phyloP scores from a whole-genome alignment of 2,113 vertebrate genomes.

The Scopus umbretta region DNA sequence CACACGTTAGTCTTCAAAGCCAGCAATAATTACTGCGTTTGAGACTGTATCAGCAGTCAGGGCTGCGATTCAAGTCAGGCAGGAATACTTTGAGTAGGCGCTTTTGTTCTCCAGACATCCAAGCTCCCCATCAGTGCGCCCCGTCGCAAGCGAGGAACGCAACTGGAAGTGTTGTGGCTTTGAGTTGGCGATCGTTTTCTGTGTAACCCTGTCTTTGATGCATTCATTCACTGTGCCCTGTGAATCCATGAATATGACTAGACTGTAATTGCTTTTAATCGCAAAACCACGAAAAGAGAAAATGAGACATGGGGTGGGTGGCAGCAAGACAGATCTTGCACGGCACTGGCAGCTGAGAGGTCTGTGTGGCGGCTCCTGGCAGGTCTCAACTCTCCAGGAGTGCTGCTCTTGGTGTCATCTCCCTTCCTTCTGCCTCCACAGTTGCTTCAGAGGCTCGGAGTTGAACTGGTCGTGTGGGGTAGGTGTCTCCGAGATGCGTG shows the following conservation, averaged over 20 bases:
- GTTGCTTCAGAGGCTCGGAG: background rate
- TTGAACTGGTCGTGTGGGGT: no score
- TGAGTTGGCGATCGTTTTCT: background rate
- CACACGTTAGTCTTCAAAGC: conserved; percentile 52
- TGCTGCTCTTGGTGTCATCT: background rate
- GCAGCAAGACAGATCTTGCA: background rate
- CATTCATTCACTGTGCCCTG: background rate
- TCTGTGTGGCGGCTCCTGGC: background rate
- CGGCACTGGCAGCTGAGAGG: accelerated
- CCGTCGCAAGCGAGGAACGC: background rate
- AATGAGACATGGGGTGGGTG: background rate
- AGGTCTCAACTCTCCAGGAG: background rate
- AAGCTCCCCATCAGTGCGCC: background rate
- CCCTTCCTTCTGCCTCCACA: background rate
- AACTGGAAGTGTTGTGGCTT: background rate
- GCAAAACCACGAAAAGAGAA: background rate
- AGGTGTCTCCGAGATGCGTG: background rate
- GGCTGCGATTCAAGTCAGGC: background rate
- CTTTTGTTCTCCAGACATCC: conserved; percentile 25
- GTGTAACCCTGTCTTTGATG: background rate
- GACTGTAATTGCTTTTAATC: conserved; percentile 3
- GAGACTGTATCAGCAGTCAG: conserved; percentile 26
- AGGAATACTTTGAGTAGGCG: background rate
- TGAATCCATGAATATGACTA: background rate
- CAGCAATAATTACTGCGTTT: conserved; percentile 25